Percentiles rank a stretch among this genome's conserved stretches.
phyloP scores from a whole-genome alignment of 2,113 vertebrate genomes.

The Trogon melanurus region DNA sequence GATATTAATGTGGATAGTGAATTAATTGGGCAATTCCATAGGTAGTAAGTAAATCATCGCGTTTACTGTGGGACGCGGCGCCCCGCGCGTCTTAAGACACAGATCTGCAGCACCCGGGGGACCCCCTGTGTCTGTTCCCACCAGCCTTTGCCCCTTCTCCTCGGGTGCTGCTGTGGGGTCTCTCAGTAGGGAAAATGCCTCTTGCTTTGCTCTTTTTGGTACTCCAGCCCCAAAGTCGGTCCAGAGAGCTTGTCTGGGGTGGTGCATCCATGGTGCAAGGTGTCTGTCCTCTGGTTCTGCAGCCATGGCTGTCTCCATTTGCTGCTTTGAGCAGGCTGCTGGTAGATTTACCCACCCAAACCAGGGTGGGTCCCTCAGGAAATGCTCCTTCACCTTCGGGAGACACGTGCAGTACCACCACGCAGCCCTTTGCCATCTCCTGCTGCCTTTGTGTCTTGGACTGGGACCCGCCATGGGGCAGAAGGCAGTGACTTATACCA shows the following conservation, averaged over 20 bases:
- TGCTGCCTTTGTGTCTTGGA: neutral
- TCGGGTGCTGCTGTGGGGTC: neutral
- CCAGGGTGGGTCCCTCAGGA: neutral
- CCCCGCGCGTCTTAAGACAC: accelerated
- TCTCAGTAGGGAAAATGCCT: neutral
- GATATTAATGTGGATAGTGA: conserved; percentile 69
- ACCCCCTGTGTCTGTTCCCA: accelerated
- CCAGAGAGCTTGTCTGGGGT: neutral
- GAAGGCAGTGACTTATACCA: neutral
- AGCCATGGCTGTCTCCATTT: neutral
- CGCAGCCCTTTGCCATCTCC: neutral
- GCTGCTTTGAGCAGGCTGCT: neutral
- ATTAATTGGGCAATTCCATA: conserved; percentile 65
- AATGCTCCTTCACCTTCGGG: neutral
- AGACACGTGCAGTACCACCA: neutral
- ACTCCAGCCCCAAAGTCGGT: neutral
- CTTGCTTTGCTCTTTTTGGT: neutral
- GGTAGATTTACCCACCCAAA: accelerated
- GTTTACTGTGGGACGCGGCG: accelerated
- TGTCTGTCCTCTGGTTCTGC: neutral
- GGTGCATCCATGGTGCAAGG: neutral
- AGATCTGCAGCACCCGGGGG: accelerated
- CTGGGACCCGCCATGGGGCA: accelerated
- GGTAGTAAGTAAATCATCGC: conserved; percentile 58
- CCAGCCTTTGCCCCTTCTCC: neutral